Conservation (phyloP, 2,113 vertebrate genomes). For the Lepus europaeus region DNA sequence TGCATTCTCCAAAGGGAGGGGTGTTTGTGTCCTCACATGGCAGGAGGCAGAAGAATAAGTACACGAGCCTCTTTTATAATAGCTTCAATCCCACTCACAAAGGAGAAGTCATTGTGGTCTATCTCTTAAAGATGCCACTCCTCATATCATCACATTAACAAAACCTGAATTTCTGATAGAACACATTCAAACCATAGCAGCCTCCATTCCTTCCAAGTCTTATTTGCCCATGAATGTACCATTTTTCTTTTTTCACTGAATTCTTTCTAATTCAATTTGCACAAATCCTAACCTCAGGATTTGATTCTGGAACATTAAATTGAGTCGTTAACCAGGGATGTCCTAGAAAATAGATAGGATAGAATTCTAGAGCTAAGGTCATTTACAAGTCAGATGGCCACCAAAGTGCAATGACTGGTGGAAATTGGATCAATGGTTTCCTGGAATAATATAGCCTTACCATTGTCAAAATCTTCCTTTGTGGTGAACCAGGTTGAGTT, state of each 20-base stretch:
- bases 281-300: not conserved
- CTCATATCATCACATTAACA: not conserved
- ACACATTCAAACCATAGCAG: not conserved
- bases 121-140: not conserved
- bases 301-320: not conserved
- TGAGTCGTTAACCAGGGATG: not conserved
- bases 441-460: not conserved
- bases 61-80: not conserved
- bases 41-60: not conserved
- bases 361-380: not conserved
- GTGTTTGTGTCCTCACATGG: not conserved
- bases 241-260: not conserved
- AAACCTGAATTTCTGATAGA: not conserved
- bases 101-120: not conserved
- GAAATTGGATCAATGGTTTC: not conserved
- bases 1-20: not conserved
- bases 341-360: not conserved
- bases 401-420: not conserved
- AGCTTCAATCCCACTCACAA: not conserved
- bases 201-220: not conserved
- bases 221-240: not conserved
- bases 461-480: not conserved
- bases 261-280: not conserved
- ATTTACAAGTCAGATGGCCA: not conserved
- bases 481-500: not conserved